Evolutionary conservation across 2,797 vertebrate species (phyloP).

Genomic region (Adelosebastes latens): DNA sequence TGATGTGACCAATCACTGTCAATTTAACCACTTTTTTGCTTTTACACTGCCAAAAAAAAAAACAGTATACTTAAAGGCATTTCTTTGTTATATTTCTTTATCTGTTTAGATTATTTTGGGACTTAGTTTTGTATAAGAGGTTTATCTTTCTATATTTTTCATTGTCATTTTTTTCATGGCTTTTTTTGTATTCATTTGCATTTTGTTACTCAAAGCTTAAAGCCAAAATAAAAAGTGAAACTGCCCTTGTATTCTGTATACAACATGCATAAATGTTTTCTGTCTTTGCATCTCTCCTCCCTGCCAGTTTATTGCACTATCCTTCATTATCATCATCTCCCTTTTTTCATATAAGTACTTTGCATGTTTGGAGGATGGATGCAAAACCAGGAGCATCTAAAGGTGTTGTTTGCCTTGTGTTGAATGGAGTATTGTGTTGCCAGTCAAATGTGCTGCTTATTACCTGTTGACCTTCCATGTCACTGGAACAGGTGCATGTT

Average conservation of each 20-base stretch:
- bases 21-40: background rate
- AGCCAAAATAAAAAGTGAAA: slow-evolving; percentile 50
- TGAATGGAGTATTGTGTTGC: slow-evolving; percentile 21
- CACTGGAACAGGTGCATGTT: background rate
- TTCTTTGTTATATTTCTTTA: slow-evolving; percentile 31
- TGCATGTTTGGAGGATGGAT: slow-evolving; percentile 44
- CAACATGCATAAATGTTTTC: background rate
- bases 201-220: slow-evolving; percentile 26
- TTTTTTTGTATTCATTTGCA: slow-evolving; percentile 50
- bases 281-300: background rate
- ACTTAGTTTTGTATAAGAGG: slow-evolving; percentile 52
- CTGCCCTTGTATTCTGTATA: slow-evolving; percentile 2
- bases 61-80: slow-evolving; percentile 14
- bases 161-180: slow-evolving; percentile 1
- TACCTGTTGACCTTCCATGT: background rate
- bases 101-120: slow-evolving; percentile 29
- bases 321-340: background rate
- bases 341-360: slow-evolving; percentile 4
- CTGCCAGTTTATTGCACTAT: background rate
- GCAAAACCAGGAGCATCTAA: slow-evolving; percentile 20
- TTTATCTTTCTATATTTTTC: slow-evolving; percentile 48
- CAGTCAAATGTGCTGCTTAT: slow-evolving; percentile 17
- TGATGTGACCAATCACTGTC: slow-evolving; percentile 7
- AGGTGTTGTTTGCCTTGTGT: rapidly evolving
- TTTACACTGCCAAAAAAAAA: slow-evolving; percentile 26